Evolutionary conservation across 1,140 invertebrate genomes (phyloP), one percentile per base, ranked within the genome.

Genomic region (Meloidogyne floridensis): DNA sequence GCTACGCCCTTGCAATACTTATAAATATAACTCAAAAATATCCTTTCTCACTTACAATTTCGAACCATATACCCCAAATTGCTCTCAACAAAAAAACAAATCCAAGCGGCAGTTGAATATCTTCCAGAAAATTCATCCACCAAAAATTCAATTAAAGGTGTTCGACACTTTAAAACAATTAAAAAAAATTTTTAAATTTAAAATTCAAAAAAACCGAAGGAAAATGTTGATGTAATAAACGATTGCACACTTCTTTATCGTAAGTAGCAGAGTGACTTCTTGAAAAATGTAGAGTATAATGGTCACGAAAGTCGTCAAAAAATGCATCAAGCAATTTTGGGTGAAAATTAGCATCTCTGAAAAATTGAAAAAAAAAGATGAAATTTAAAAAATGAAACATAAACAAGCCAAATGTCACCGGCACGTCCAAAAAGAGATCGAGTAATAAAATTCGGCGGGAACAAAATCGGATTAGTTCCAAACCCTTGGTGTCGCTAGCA

Each of bases 31-130:
- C 32, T 32, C 32, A 32, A 32, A 32, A 32, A 32, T 32, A 32
- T 32, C 1, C 32, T 32, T 32, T 32, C 32, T 9, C 13, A n/a
- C 32, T 80, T 75, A 82, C 81, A 82, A 72, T 74, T 53, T 8
- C 73, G 71, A 43, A 82, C 54, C 5, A 83, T n/a, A 32, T 80
- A 18, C 15, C 53, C 18, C 13, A 82, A 83, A n/a, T 53, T 32
- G 15, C 71, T 75, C 15, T 82, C 81, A 43, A 82, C 81, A 75
- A 82, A 82, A 56, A 82, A 82, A 65, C 81, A 82, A 10, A 82
- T 70, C 54, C 71, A 72, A 47, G 81, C 81, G 1, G 81, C 80
- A 13, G 80, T 59, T 20, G 81, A 79, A 75, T 81, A 82, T 56
- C 79, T 56, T 6, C 81, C 81, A 43, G 70, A 11, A 75, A 80